Evolutionary conservation across 2,888 invertebrate species (phyloP), one percentile per base, ranked within the genome.

Genomic region (Onthophagus sagittarius): DNA sequence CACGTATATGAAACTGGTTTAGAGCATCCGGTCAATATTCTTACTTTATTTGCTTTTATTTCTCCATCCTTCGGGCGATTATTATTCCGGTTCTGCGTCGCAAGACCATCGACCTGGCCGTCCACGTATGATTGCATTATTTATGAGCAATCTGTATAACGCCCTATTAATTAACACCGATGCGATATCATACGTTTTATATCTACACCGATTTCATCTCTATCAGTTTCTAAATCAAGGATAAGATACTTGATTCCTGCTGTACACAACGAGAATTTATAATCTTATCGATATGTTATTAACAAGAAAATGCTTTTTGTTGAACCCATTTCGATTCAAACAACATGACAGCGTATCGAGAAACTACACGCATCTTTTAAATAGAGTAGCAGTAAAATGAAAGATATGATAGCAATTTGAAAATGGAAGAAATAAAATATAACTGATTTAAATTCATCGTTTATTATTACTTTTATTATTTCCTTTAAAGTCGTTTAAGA

Each of bases 11-110:
- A 15, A 71, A 71, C 71, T 62, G 71, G 71, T 71, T 71, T 71
- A 11, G 53, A 71, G 71, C 71, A 71, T 71, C 71, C 71, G 71
- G 71, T 71, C 71, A 71, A 71, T 71, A 71, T 71, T 71, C 71
- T 71, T 71, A 67, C 67, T 67, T 67, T 67, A 67, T 67, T 15
- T 67, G 31, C 31, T 23, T 32, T 67, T 67, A 67, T 67, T 67
- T 31, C 67, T 31, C 67, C 15, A 13, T 67, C 32, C 15, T 23
- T 5, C 31, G 9, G 67, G 13, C 23, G 67, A 67, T 67, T 67
- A 67, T 67, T 67, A 67, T 67, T 15, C 67, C 67, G 67, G 67
- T 67, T 67, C 67, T 67, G 15, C 67, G 15, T 5, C 32, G n/a
- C 23, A 31, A 31, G 31, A 53, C 39, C 39, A 53, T 53, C 39